Percentiles rank a stretch among this genome's conserved stretches.
Evolutionary conservation across 2,113 vertebrate species (phyloP).

Genomic region (Numida meleagris): DNA sequence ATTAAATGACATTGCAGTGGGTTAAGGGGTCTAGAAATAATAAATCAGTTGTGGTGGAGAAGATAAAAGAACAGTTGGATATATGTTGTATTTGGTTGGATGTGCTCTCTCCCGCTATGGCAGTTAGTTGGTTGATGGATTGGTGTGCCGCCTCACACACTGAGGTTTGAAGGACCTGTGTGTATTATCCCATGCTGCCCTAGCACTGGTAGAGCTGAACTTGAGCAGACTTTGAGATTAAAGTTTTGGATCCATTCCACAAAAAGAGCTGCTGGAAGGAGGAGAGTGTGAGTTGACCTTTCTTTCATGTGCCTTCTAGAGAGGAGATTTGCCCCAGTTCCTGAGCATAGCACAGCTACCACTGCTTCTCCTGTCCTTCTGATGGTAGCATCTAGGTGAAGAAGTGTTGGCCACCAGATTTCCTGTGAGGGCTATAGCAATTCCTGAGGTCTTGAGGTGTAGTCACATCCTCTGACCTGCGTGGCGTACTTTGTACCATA

Average conservation of each 20-base stretch:
- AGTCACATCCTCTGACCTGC: neutral
- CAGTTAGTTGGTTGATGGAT: neutral
- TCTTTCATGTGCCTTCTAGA: neutral
- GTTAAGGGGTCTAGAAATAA: neutral
- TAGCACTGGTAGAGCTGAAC: neutral
- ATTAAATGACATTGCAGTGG: neutral
- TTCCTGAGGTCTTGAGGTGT: neutral
- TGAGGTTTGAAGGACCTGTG: neutral
- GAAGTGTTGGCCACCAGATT: neutral
- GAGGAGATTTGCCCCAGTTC: neutral
- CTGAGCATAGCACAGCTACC: neutral
- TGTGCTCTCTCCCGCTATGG: neutral
- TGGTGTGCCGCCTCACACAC: neutral
- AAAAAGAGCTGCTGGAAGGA: neutral
- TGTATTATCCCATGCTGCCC: neutral
- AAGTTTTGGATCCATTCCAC: neutral
- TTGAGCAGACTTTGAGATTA: fast-evolving
- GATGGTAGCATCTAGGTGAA: neutral
- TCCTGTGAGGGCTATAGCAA: neutral
- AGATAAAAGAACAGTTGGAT: neutral
- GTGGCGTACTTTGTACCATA: too few species aligned
- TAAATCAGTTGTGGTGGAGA: neutral
- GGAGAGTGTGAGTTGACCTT: neutral
- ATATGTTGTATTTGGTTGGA: neutral
- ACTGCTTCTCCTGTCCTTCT: neutral